Evolutionary conservation across 2,888 invertebrate genomes (phyloP), one percentile per base, ranked within the genome.

Genomic region (Junonia oenone): DNA sequence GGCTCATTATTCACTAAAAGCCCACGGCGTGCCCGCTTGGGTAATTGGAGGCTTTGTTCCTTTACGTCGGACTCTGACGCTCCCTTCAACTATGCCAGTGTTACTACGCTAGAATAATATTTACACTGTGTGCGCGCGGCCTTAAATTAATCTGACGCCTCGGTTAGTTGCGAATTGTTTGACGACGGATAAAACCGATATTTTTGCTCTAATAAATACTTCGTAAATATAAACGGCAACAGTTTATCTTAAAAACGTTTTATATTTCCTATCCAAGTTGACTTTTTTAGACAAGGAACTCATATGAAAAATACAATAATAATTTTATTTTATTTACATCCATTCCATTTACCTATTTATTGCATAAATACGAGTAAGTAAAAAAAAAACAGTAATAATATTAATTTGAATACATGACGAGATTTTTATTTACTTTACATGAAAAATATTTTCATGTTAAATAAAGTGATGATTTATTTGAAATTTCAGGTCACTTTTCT

Each of bases 1-100:
- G 81, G 81, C 85, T 87, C 87, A 88, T 90, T 88, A 89, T 86
- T 87, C 85, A 87, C 86, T 87, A 87, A 89, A 88, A 86, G 86
- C 87, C 82, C 84, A 87, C 83, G 79, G 87, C 88, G 81, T 83
- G 86, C 85, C 76, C 77, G 81, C 78, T 77, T 75, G 77, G 84
- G 81, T 89, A 89, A 89, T 89, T 87, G 86, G 81, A 83, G 82
- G 84, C 86, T 88, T 87, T 88, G 85, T 87, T 85, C 83, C 83
- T 85, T 84, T 81, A 79, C 83, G 75, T 77, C 72, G 72, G 72
- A 81, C 86, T 83, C 79, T 83, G 82, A 79, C 77, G 81, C 83
- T 78, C 77, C 74, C 73, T 72, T 75, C 75, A 76, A 78, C 78
- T 78, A 73, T 74, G 72, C 71, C 72, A 65, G 73, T 61, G 73